Percentiles rank a stretch among this genome's conserved stretches.
These are phyloP conservation scores for Melipona beecheii DNA, from an alignment of 2,888 invertebrate species.

Conservation along the genomic window DNA sequence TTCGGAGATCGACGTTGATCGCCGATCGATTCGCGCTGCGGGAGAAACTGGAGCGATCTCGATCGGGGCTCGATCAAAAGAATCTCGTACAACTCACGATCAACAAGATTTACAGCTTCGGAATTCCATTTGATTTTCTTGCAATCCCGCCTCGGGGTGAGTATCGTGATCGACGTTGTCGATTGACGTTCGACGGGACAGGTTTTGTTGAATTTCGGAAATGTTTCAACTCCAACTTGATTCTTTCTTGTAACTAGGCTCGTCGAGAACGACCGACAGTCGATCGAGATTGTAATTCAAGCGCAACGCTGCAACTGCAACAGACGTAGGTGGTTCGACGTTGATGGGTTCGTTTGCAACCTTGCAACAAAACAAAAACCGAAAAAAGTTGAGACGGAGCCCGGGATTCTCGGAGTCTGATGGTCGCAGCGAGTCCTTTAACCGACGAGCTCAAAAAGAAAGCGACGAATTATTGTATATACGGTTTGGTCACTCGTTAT, in stretches of 20 bases:
- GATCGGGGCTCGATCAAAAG: neutral
- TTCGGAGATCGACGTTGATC: constrained; percentile 33
- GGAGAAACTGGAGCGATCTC: constrained; percentile 48
- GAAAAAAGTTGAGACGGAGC: neutral
- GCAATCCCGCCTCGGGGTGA: neutral
- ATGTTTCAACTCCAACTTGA: too few species aligned
- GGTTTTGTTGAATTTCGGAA: too few species aligned
- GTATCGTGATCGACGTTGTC: neutral
- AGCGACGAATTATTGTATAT: too few species aligned
- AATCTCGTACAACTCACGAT: neutral
- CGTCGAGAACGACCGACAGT: neutral
- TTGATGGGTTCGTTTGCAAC: constrained; percentile 39
- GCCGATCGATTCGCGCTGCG: constrained; percentile 34
- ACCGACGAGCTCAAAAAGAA: too few species aligned
- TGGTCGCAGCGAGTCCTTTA: neutral
- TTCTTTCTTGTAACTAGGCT: neutral
- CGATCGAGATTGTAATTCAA: neutral
- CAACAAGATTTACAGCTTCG: neutral
- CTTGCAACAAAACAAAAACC: constrained; percentile 33
- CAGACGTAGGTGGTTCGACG: constrained; percentile 5
- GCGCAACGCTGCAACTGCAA: neutral
- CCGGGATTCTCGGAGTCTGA: constrained; percentile 24
- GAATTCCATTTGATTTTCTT: neutral
- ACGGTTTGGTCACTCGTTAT: too few species aligned
- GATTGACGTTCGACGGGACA: neutral